phyloP scores from a whole-genome alignment of 2,888 invertebrate genomes.

The Hofmannophila pseudospretella region DNA sequence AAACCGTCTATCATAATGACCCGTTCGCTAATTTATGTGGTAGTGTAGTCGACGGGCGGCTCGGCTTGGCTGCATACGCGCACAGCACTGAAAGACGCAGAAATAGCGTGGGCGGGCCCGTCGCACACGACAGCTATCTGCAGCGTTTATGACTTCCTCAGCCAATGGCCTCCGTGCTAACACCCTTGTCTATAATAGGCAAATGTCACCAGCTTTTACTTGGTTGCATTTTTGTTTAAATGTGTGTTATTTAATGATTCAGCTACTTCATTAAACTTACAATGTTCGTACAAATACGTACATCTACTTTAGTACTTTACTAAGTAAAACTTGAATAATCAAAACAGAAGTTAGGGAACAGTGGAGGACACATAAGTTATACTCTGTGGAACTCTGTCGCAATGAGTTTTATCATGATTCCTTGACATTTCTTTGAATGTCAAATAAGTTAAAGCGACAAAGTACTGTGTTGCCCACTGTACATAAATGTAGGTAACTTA shows the following conservation, averaged over 20 bases:
- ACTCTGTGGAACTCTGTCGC: too few relatives aligned
- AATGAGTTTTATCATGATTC: too few relatives aligned
- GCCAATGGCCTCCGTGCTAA: slow-evolving; percentile 60
- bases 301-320: too few relatives aligned
- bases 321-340: too few relatives aligned
- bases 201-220: neutral
- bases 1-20: slow-evolving; percentile 47
- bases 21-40: slow-evolving; percentile 36
- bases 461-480: too few relatives aligned
- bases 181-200: slow-evolving; percentile 7
- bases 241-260: neutral
- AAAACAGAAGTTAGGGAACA: too few relatives aligned
- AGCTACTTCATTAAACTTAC: too few relatives aligned
- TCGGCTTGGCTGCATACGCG: slow-evolving; percentile 29
- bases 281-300: too few relatives aligned
- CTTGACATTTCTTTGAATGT: too few relatives aligned
- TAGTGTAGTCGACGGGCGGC: slow-evolving; percentile 30
- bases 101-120: slow-evolving; percentile 74
- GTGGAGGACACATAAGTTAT: too few relatives aligned
- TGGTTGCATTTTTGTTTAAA: neutral
- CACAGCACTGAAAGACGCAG: slow-evolving; percentile 54
- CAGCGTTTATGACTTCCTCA: slow-evolving; percentile 74
- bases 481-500: too few relatives aligned
- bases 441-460: too few relatives aligned
- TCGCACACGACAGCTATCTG: slow-evolving; percentile 70